A percentile compares a stretch with the other conserved stretches of the same genome.
Conservation (phyloP, 2,113 vertebrate genomes). For the Rhinopomastus cyanomelas region DNA sequence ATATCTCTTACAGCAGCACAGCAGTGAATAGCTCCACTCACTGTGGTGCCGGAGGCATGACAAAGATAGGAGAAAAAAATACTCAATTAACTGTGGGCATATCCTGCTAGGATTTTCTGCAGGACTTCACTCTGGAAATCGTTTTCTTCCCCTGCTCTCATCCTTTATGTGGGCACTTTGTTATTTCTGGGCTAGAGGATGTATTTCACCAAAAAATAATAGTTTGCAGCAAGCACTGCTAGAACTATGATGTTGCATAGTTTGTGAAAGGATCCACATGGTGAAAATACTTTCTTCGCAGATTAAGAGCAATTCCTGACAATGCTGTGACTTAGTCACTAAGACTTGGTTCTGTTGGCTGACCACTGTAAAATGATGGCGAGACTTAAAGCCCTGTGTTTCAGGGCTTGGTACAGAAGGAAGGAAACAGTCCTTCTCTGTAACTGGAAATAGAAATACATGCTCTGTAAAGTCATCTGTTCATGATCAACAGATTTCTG, state of each 20-base stretch:
- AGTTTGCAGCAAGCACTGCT: not conserved
- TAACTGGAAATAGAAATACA: not conserved
- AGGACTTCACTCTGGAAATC: not conserved
- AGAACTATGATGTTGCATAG: not conserved
- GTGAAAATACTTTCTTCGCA: not conserved
- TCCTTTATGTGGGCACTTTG: not conserved
- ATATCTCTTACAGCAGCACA: not conserved
- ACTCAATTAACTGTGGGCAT: not conserved
- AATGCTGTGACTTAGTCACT: not conserved
- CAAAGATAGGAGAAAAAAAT: not conserved
- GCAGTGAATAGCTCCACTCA: not conserved
- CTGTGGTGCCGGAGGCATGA: accelerated
- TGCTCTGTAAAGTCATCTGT: not conserved
- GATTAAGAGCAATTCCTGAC: not conserved
- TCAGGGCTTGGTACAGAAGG: not conserved
- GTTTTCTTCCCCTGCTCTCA: not conserved
- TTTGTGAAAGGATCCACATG: not conserved
- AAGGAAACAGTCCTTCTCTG: not conserved
- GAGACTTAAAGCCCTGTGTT: not conserved
- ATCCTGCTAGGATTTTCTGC: not conserved
- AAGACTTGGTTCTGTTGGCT: not conserved
- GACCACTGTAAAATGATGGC: not conserved
- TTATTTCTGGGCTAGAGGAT: not conserved
- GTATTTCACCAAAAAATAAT: not conserved
- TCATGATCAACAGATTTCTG: not conserved